Percentiles rank a stretch among this genome's conserved stretches.
These are phyloP conservation scores for Tortricodes alternella DNA, from an alignment of 2,888 invertebrate species.

Conservation along the genomic window DNA sequence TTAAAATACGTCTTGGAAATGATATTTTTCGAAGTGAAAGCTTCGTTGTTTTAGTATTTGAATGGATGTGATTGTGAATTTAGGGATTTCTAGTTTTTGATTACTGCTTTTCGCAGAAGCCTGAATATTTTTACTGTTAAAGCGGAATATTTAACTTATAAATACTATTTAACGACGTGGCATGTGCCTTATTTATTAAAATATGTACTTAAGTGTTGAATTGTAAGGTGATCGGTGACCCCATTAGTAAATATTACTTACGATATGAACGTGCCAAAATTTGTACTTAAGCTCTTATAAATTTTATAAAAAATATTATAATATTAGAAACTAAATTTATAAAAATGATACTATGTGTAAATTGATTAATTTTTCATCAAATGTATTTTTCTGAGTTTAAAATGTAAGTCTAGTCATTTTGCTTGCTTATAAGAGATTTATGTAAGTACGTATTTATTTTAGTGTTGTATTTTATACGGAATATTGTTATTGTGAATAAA, in stretches of 20 bases:
- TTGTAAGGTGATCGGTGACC: slow-evolving; percentile 7
- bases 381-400: slow-evolving; percentile 17
- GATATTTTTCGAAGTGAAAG: slow-evolving; percentile 7
- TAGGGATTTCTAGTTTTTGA: slow-evolving; percentile 26
- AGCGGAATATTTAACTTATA: slow-evolving; percentile 33
- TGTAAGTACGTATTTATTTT: slow-evolving; percentile 41
- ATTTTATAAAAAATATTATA: slow-evolving; percentile 27
- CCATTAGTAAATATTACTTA: slow-evolving; percentile 10
- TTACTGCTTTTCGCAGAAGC: slow-evolving; percentile 21
- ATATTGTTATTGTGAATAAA: slow-evolving; percentile 71
- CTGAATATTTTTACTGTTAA: slow-evolving; percentile 32
- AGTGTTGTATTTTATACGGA: slow-evolving; percentile 75
- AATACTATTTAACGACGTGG: slow-evolving; percentile 45
- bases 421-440: slow-evolving; percentile 27
- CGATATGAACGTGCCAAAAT: slow-evolving; percentile 56
- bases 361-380: slow-evolving; percentile 17
- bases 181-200: slow-evolving; percentile 69
- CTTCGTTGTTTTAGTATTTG: slow-evolving; percentile 1
- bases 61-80: slow-evolving; percentile 5
- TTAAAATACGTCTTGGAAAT: background rate
- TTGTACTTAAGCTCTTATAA: slow-evolving; percentile 25
- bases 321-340: slow-evolving; percentile 18
- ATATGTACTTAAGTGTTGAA: slow-evolving; percentile 20
- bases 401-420: slow-evolving; percentile 28
- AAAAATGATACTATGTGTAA: slow-evolving; percentile 3